A percentile compares a stretch with the other conserved stretches of the same genome.
phyloP scores from a whole-genome alignment of 2,797 vertebrate species.

The Philypnodon macrostomus region DNA sequence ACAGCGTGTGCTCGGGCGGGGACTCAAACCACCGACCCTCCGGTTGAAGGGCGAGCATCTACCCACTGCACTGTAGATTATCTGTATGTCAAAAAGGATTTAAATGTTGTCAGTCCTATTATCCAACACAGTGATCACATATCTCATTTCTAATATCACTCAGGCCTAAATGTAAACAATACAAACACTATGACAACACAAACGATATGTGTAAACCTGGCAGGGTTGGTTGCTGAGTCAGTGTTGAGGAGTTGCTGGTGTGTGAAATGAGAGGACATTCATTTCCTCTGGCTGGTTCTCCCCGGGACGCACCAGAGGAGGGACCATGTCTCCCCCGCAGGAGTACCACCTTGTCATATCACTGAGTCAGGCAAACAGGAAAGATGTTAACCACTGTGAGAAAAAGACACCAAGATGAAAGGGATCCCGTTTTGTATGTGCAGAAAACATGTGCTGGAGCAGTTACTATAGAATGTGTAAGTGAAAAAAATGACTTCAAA shows the following conservation, averaged over 20 bases:
- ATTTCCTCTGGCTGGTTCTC: conserved; percentile 64
- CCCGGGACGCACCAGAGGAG: conserved; percentile 49
- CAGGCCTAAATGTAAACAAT: too few relatives aligned
- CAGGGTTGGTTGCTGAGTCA: conserved; percentile 67
- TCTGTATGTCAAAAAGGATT: too few relatives aligned
- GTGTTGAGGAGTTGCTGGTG: conserved; percentile 65
- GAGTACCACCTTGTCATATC: conserved; percentile 47
- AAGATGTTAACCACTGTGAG: conserved; percentile 65
- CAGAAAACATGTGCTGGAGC: neutral
- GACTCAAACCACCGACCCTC: too few relatives aligned
- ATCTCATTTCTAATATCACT: too few relatives aligned
- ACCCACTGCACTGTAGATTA: too few relatives aligned
- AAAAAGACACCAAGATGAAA: conserved; percentile 10
- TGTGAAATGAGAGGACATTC: conserved; percentile 73
- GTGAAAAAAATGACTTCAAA: too few relatives aligned
- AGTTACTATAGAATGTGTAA: neutral
- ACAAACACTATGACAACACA: conserved; percentile 28
- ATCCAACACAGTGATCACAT: too few relatives aligned
- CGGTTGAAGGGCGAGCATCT: too few relatives aligned
- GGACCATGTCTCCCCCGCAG: conserved; percentile 49
- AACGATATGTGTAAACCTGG: conserved; percentile 6
- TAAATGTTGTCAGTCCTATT: too few relatives aligned
- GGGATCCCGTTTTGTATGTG: neutral
- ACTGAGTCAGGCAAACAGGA: conserved; percentile 77
- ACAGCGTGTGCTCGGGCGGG: too few relatives aligned